These are phyloP conservation scores for Taxidea taxus DNA, from an alignment of 2,113 vertebrate genomes.

Conservation along the genomic window DNA sequence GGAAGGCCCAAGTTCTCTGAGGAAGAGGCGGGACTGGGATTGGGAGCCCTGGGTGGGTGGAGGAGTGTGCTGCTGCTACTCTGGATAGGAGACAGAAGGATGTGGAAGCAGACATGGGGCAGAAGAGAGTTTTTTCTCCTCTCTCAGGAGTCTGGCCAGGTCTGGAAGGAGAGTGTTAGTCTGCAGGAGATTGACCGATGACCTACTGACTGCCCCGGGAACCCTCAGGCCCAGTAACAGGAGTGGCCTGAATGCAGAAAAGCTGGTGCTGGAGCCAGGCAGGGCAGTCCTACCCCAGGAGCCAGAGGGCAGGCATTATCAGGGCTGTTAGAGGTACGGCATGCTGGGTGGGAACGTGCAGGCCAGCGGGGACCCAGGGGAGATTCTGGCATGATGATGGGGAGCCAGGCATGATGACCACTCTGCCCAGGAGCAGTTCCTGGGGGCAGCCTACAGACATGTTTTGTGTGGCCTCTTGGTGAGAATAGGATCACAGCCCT, in stretches of 20 bases:
- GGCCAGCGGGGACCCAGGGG: not conserved
- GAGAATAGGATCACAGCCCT: not conserved
- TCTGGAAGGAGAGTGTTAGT: not conserved
- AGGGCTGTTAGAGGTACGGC: not conserved
- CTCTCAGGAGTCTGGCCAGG: not conserved
- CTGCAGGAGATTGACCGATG: not conserved
- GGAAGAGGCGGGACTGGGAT: not conserved
- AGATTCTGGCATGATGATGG: no score
- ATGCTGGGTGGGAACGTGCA: not conserved
- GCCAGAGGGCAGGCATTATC: not conserved
- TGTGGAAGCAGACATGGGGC: rapidly evolving
- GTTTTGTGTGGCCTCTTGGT: not conserved
- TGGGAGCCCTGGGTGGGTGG: not conserved
- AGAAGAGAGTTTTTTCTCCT: not conserved
- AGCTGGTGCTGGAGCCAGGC: not conserved
- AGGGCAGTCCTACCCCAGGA: not conserved
- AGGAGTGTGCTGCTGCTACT: not conserved
- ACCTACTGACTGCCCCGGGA: not conserved
- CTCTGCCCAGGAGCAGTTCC: not conserved
- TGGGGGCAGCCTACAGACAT: not conserved
- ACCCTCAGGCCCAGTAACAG: not conserved
- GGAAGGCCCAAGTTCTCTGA: rapidly evolving
- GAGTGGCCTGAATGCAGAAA: not conserved
- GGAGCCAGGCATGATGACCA: not conserved
- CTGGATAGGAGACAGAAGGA: not conserved